A percentile compares a stretch with the other conserved stretches of the same genome.
phyloP scores from a whole-genome alignment of 1,140 invertebrate species.

The Drosophila persimilis region DNA sequence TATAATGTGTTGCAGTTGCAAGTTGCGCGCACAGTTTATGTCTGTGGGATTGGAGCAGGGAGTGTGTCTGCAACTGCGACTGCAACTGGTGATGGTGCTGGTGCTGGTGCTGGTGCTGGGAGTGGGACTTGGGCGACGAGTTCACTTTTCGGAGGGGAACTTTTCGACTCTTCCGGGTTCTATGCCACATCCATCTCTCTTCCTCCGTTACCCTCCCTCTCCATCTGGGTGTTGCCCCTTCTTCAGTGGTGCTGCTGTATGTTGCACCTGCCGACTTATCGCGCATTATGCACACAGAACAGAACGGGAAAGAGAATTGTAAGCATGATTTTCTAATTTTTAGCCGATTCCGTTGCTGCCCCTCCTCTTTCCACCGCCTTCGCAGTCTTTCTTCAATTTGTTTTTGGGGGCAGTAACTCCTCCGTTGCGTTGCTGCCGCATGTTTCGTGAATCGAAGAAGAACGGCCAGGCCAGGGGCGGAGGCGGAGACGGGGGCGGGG shows the following conservation, averaged over 20 bases:
- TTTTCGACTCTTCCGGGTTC: conserved; percentile 73
- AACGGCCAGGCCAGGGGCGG: conserved; percentile 10
- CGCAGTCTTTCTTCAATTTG: conserved; percentile 31
- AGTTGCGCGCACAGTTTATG: conserved; percentile 66
- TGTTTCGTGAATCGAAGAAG: conserved; percentile 65
- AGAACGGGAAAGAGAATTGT: conserved; percentile 44
- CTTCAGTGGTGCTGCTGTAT: neutral
- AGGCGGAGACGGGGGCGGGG: neutral
- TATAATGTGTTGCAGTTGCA: conserved; percentile 79
- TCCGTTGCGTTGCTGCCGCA: conserved; percentile 10
- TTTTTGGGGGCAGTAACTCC: conserved; percentile 14
- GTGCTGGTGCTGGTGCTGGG: neutral
- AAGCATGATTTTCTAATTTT: conserved; percentile 72
- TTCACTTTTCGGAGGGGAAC: conserved; percentile 35
- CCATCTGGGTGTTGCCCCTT: neutral
- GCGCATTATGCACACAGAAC: conserved; percentile 63
- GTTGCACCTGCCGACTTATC: conserved; percentile 74
- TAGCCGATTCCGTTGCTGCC: conserved; percentile 44
- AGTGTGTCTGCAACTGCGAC: too few species aligned
- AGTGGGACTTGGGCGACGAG: conserved; percentile 13
- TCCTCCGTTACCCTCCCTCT: neutral
- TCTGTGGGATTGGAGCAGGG: conserved; percentile 17
- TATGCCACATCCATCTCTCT: conserved; percentile 14
- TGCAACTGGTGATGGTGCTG: neutral
- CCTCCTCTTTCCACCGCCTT: neutral